Percentiles rank a stretch among this genome's conserved stretches.
These are phyloP conservation scores for Zoanthus sansibaricus DNA, from an alignment of 92 coral and sea anemone species.

Conservation along the genomic window DNA sequence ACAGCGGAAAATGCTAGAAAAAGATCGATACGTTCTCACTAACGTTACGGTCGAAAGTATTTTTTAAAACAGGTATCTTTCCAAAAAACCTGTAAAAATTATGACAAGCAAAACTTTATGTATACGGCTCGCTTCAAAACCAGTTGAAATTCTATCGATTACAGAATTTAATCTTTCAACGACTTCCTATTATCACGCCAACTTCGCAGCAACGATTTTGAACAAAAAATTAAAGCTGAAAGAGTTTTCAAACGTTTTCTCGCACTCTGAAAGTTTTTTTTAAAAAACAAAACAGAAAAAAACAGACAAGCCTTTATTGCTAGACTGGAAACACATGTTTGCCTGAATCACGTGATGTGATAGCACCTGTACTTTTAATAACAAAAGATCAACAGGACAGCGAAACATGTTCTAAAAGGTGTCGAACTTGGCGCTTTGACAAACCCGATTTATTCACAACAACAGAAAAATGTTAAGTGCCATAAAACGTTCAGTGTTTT, in stretches of 20 bases:
- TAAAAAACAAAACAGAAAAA: not conserved
- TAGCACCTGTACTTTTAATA: slow-evolving; percentile 40
- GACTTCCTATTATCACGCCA: not conserved
- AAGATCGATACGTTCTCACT: not conserved
- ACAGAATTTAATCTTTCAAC: not conserved
- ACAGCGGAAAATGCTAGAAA: not conserved
- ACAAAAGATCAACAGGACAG: slow-evolving; percentile 45
- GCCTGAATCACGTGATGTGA: slow-evolving; percentile 30
- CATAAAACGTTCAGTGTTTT: not conserved
- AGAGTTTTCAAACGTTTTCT: not conserved
- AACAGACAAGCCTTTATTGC: slow-evolving; percentile 39
- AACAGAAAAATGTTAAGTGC: slow-evolving; percentile 12
- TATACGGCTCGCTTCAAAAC: slow-evolving; percentile 15
- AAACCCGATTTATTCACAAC: slow-evolving; percentile 16
- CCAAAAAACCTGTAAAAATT: slow-evolving; percentile 34
- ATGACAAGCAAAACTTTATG: slow-evolving; percentile 40
- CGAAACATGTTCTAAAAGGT: slow-evolving; percentile 16
- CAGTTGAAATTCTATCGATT: not conserved
- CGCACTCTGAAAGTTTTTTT: not conserved
- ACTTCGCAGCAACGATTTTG: not conserved
- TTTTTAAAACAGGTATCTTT: slow-evolving; percentile 35
- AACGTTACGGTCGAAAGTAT: slow-evolving; percentile 5
- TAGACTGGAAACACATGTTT: slow-evolving; percentile 34
- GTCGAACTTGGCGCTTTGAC: slow-evolving; percentile 16
- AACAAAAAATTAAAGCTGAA: not conserved